Evolutionary conservation across 2,113 vertebrate species (phyloP), one percentile per base, ranked within the genome.

Genomic region (Paramisgurnus dabryanus): DNA sequence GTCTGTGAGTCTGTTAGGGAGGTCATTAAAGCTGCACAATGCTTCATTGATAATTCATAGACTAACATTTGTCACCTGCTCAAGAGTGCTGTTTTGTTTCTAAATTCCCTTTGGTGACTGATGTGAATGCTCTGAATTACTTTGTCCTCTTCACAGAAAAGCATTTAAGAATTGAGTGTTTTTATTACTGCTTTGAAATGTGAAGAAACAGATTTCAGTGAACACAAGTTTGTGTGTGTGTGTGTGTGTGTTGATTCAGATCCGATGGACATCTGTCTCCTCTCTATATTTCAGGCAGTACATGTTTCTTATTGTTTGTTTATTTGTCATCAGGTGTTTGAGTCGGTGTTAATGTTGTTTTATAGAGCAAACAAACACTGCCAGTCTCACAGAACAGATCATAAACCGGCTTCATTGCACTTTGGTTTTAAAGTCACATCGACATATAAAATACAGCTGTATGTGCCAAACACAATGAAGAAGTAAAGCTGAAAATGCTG

Each of bases 261-360:
- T 49, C 47, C 0, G 47, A 49, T 49, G 47, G 47, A 49, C 9
- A 1, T 7, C 15, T 13, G 85, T 86, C 85, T 90, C 90, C 91
- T 91, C 90, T 89, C 87, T 84, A 80, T 76, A 67, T 80, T 86
- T 85, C 85, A 90, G 92, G 92, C 92, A 92, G 87, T 70, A 34
- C 64, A 80, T 66, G 83, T 84, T 43, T 67, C 13, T 86, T 88
- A 87, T 81, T 88, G 50, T 85, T 73, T 86, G 67, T 69, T 88
- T 86, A 77, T 87, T 72, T 83, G 81, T 83, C 82, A 88, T 90
- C 88, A 88, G 88, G 86, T 90, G 90, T 80, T 80, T 53, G 69
- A 86, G 82, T 84, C 85, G 85, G 83, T 82, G 84, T 77, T 82
- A 70, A 61, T 65, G 77, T 88, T 6, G 6, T 17, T 91, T 89